Conservation (phyloP, 2,797 vertebrate genomes). For the Poeciliopsis paucimaculata region DNA sequence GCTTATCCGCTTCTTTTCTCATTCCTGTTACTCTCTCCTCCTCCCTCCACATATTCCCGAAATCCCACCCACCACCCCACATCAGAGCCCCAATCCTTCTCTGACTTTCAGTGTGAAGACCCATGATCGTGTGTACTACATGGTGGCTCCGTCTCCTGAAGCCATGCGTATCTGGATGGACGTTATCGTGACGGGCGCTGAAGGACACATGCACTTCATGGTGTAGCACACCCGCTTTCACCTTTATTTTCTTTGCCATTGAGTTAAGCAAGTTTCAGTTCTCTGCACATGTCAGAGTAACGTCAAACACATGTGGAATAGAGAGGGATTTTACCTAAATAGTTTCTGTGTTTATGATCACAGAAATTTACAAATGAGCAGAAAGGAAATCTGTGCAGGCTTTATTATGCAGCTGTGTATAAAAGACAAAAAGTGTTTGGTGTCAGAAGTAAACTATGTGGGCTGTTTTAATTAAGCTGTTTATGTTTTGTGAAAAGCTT, state of each 20-base stretch:
- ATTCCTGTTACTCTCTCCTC: not conserved
- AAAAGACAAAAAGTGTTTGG: slow-evolving; percentile 9
- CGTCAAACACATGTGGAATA: not conserved
- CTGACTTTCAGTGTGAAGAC: slow-evolving; percentile 98
- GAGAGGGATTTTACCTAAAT: slow-evolving; percentile 23
- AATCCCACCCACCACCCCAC: slow-evolving; percentile 11
- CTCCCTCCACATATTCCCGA: not conserved
- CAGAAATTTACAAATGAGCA: slow-evolving; percentile 10
- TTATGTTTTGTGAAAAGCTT: slow-evolving; percentile 19
- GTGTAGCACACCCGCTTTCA: slow-evolving; percentile 69
- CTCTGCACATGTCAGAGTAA: not conserved
- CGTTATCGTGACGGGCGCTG: slow-evolving; percentile 94
- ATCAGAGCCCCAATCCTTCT: slow-evolving; percentile 91
- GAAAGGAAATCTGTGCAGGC: slow-evolving; percentile 23
- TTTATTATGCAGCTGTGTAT: slow-evolving; percentile 33
- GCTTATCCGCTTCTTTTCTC: slow-evolving; percentile 34
- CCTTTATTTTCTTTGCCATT: slow-evolving; percentile 1
- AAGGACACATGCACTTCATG: slow-evolving; percentile 96
- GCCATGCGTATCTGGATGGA: slow-evolving; percentile 99
- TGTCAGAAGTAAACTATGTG: not conserved
- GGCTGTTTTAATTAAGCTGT: slow-evolving; percentile 6
- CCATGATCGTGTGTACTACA: slow-evolving; percentile 95
- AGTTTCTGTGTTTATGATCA: slow-evolving; percentile 38
- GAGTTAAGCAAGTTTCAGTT: not conserved
- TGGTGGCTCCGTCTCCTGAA: slow-evolving; percentile 95